Conservation (phyloP, 2,797 vertebrate genomes). For the Eleutherodactylus coqui region DNA sequence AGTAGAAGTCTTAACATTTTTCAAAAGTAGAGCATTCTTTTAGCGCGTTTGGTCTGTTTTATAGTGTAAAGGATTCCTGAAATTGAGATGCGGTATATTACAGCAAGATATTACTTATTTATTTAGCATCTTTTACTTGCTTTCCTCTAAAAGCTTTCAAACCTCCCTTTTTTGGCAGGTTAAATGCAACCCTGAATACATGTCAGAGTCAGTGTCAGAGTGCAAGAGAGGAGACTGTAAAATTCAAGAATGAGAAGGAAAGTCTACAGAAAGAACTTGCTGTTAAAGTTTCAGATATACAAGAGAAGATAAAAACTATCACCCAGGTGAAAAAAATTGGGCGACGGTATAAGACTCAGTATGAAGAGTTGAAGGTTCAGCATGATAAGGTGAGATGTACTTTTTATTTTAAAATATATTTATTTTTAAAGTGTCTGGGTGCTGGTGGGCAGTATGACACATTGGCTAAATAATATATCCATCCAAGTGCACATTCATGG, state of each 20-base stretch:
- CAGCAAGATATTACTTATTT: no score
- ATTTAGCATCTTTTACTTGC: no score
- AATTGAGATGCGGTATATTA: no score
- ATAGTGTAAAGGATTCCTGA: no score
- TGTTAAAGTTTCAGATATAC: conserved; percentile 84
- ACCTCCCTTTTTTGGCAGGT: conserved; percentile 71
- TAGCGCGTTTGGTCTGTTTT: no score
- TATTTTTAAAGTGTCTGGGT: no score
- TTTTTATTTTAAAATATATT: neutral
- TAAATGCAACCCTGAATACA: conserved; percentile 80
- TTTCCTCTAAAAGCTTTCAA: neutral
- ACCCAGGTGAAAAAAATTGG: conserved; percentile 98
- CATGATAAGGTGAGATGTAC: conserved; percentile 85
- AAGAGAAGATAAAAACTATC: conserved; percentile 90
- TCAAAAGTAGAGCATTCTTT: no score
- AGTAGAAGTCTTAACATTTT: no score
- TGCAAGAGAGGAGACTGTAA: conserved; percentile 83
- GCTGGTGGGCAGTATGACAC: no score
- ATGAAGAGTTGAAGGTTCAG: conserved; percentile 92
- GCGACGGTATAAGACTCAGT: conserved; percentile 95
- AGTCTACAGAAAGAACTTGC: conserved; percentile 83
- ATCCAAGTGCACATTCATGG: no score
- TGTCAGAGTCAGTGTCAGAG: conserved; percentile 87
- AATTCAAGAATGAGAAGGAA: conserved; percentile 83
- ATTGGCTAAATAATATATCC: no score